These are phyloP conservation scores for Holacanthus passer DNA, from an alignment of 2,113 vertebrate genomes.

Conservation along the genomic window DNA sequence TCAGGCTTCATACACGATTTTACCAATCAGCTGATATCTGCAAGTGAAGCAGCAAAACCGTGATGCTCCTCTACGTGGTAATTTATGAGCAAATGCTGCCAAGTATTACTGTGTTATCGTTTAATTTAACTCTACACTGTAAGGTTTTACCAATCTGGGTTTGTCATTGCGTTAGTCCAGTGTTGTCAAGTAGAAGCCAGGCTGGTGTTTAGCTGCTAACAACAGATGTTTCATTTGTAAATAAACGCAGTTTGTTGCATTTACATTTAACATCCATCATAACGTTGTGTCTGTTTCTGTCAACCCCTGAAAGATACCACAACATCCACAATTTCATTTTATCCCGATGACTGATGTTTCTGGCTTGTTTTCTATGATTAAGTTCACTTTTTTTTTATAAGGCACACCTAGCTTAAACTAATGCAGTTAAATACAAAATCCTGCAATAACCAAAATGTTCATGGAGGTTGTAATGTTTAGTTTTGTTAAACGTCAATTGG, in stretches of 20 bases:
- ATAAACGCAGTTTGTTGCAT: constrained; percentile 27
- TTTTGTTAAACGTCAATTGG: too few relatives aligned
- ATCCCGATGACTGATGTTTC: constrained; percentile 3
- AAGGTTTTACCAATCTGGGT: constrained; percentile 13
- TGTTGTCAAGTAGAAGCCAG: constrained; percentile 51
- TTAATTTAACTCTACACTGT: not conserved
- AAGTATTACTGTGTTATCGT: constrained; percentile 15
- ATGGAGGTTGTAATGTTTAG: not conserved
- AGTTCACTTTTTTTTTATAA: not conserved
- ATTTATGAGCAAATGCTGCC: constrained; percentile 19
- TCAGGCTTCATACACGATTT: constrained; percentile 30
- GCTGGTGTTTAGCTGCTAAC: constrained; percentile 12
- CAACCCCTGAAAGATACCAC: constrained; percentile 15
- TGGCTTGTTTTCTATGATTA: not conserved
- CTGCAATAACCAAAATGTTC: not conserved
- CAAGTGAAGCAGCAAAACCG: not conserved
- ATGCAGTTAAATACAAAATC: not conserved
- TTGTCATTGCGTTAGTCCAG: constrained; percentile 31
- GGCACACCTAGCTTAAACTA: not conserved
- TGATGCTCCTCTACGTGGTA: not conserved
- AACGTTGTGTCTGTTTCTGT: constrained; percentile 27
- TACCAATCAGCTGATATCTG: constrained; percentile 33
- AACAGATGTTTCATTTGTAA: not conserved
- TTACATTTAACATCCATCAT: constrained; percentile 14
- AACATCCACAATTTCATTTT: constrained; percentile 46